phyloP scores from a whole-genome alignment of 2,797 vertebrate genomes.

The Pangasius larnaudii region DNA sequence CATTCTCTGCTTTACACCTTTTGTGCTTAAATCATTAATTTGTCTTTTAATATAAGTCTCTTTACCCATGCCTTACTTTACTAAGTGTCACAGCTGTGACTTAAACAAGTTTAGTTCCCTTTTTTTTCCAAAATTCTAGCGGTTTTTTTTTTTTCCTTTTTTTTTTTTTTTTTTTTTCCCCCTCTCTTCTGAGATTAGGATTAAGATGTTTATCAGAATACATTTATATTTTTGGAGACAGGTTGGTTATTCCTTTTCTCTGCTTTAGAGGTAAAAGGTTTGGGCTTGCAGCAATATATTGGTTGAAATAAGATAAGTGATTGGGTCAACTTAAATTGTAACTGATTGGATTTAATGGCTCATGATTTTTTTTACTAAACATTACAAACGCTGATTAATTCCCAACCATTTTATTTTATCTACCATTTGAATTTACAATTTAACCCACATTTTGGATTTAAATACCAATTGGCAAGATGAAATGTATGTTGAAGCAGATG shows the following conservation, averaged over 20 bases:
- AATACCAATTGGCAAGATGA: slow-evolving; percentile 15
- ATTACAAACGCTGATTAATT: slow-evolving; percentile 1
- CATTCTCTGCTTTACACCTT: slow-evolving; percentile 61
- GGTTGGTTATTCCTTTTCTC: slow-evolving; percentile 45
- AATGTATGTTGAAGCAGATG: slow-evolving; percentile 4
- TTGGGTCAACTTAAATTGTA: slow-evolving; percentile 30
- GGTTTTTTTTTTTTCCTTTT: background rate
- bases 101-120: slow-evolving; percentile 56
- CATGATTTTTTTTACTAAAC: slow-evolving; percentile 25
- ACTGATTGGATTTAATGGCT: slow-evolving; percentile 29
- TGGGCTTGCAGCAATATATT: slow-evolving; percentile 56
- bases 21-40: slow-evolving; percentile 66
- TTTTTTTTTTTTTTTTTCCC: background rate
- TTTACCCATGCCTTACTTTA: slow-evolving; percentile 76
- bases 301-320: slow-evolving; percentile 48
- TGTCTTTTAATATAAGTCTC: slow-evolving; percentile 31
- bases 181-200: slow-evolving; percentile 35
- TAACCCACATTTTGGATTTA: background rate
- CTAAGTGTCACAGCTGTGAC: slow-evolving; percentile 71
- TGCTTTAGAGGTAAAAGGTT: slow-evolving; percentile 62
- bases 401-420: background rate
- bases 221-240: slow-evolving; percentile 57
- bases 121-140: slow-evolving; percentile 63
- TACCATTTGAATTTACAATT: background rate
- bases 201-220: slow-evolving; percentile 60